phyloP scores from a whole-genome alignment of 2,888 invertebrate species.

The Escarpia spicata region DNA sequence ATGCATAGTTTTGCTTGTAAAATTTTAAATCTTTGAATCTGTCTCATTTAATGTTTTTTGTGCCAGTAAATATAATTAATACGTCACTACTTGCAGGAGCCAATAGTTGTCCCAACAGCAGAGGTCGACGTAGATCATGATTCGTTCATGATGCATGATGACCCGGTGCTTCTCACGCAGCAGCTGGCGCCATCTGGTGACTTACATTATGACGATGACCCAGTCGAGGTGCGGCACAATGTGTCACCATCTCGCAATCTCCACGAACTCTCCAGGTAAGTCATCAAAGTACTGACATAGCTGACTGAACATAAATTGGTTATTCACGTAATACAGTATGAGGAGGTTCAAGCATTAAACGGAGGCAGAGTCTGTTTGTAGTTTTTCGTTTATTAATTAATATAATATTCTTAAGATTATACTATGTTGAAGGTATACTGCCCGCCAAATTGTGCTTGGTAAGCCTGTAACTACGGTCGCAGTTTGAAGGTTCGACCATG shows the following conservation, averaged over 20 bases:
- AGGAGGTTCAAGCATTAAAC: not conserved
- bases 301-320: not conserved
- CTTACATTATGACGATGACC: slow-evolving; percentile 8
- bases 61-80: not conserved
- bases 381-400: no score
- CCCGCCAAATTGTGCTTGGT: no score
- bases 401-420: no score
- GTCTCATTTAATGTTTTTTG: not conserved
- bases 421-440: no score
- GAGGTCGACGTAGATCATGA: slow-evolving; percentile 44
- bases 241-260: slow-evolving; percentile 14
- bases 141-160: not conserved
- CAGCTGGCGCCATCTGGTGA: not conserved
- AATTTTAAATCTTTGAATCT: not conserved
- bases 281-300: not conserved
- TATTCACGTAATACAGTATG: not conserved
- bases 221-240: not conserved
- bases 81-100: not conserved
- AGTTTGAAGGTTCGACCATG: no score
- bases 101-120: slow-evolving; percentile 46
- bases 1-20: not conserved
- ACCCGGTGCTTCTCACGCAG: not conserved
- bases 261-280: slow-evolving; percentile 1
- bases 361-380: no score
- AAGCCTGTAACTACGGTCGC: no score